These are phyloP conservation scores for Macrotis lagotis DNA, from an alignment of 2,113 vertebrate genomes.

Conservation along the genomic window DNA sequence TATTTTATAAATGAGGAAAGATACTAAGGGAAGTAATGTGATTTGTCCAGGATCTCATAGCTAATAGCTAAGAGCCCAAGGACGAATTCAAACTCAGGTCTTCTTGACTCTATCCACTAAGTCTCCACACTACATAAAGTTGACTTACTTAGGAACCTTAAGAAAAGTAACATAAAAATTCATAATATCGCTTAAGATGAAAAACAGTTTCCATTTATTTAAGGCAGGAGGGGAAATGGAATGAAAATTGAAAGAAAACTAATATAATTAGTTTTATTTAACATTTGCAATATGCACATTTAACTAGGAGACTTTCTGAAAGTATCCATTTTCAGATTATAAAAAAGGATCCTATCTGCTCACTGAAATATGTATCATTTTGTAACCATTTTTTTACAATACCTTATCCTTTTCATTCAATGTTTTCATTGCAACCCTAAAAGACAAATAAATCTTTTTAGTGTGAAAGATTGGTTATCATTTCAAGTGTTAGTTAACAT, in stretches of 20 bases:
- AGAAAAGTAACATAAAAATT: too few species aligned
- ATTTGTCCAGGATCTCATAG: too few species aligned
- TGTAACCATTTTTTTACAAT: slow-evolving; percentile 65
- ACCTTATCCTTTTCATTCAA: slow-evolving; percentile 79
- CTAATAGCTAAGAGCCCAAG: too few species aligned
- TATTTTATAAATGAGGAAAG: too few species aligned
- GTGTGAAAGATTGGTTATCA: slow-evolving; percentile 9
- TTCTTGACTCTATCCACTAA: too few species aligned
- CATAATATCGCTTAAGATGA: neutral
- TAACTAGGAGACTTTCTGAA: slow-evolving; percentile 51
- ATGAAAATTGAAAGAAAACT: neutral
- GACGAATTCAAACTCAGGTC: too few species aligned
- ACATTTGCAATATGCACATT: too few species aligned
- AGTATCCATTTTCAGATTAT: slow-evolving; percentile 3
- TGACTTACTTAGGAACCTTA: too few species aligned
- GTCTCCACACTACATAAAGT: too few species aligned
- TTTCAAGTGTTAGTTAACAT: slow-evolving; percentile 41
- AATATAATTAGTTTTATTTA: too few species aligned
- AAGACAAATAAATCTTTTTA: slow-evolving; percentile 72
- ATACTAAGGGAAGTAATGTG: too few species aligned
- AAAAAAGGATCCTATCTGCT: too few species aligned
- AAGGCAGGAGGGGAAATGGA: slow-evolving; percentile 5
- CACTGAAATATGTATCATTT: neutral
- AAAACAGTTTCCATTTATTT: slow-evolving; percentile 2
- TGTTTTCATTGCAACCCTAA: slow-evolving; percentile 74